phyloP scores from a whole-genome alignment of 2,113 vertebrate genomes.

The Tiliqua scincoides region DNA sequence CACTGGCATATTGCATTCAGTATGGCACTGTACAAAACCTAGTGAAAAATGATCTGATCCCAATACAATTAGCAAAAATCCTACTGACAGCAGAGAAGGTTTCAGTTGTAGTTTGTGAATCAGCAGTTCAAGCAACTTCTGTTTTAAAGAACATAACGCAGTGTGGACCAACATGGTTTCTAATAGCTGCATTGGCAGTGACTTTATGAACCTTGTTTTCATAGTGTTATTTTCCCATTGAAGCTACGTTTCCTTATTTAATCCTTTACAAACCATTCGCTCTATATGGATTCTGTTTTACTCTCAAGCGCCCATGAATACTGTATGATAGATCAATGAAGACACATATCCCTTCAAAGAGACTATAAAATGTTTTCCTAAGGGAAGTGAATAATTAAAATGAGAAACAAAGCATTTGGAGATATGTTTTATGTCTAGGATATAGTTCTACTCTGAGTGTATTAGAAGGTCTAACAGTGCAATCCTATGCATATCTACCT shows the following conservation, averaged over 20 bases:
- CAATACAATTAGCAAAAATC: background rate
- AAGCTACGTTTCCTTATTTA: background rate
- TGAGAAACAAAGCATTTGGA: background rate
- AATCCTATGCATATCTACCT: too few relatives aligned
- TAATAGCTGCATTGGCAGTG: background rate
- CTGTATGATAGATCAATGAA: too few relatives aligned
- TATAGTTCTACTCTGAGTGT: background rate
- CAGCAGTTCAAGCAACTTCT: background rate
- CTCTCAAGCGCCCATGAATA: background rate
- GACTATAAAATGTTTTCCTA: background rate
- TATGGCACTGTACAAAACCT: too few relatives aligned
- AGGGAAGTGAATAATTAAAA: constrained; percentile 3
- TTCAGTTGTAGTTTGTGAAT: background rate
- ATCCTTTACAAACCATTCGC: background rate
- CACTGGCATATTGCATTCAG: too few relatives aligned
- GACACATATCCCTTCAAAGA: background rate
- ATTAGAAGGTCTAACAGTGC: background rate
- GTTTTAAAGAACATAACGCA: background rate
- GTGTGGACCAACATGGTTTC: background rate
- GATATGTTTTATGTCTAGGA: background rate
- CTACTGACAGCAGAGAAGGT: background rate
- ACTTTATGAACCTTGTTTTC: background rate
- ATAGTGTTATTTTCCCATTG: background rate
- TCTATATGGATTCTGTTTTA: background rate
- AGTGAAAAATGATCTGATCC: too few relatives aligned